These are phyloP conservation scores for Holothuria glaberrima DNA, from an alignment of 35 echinoderm and acorn worm species.

Conservation along the genomic window DNA sequence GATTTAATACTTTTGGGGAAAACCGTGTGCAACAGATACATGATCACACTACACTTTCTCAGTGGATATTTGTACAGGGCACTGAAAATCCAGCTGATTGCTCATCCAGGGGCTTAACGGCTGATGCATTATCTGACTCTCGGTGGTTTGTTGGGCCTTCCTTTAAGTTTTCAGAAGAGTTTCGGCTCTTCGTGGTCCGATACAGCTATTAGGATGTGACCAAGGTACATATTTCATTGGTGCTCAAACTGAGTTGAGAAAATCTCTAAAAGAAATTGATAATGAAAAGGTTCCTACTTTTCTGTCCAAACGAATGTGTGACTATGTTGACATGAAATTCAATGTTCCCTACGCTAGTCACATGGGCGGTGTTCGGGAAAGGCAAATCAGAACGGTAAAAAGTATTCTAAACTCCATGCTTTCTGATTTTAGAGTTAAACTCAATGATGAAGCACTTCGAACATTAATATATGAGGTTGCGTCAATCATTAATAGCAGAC, in stretches of 20 bases:
- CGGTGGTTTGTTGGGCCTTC: conserved; percentile 34
- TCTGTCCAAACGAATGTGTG: not conserved
- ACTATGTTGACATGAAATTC: conserved; percentile 42
- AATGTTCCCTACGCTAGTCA: conserved; percentile 58
- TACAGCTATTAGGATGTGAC: conserved; percentile 3
- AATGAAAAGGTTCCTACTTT: not conserved
- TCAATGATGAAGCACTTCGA: not conserved
- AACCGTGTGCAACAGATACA: conserved; percentile 40
- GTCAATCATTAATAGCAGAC: not conserved
- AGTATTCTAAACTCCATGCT: too few species aligned
- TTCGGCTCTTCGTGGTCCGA: conserved; percentile 4
- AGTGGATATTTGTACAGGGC: conserved; percentile 63
- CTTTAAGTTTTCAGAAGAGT: conserved; percentile 14
- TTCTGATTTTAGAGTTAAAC: not conserved
- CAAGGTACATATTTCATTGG: conserved; percentile 40
- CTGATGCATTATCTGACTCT: conserved; percentile 7
- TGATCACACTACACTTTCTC: conserved; percentile 18
- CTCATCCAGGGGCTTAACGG: conserved; percentile 49
- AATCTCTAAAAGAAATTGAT: conserved; percentile 45
- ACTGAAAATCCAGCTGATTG: conserved; percentile 60
- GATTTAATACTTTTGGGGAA: conserved; percentile 66
- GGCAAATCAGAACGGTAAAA: too few species aligned
- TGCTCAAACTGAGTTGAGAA: conserved; percentile 40
- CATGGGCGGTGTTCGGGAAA: conserved; percentile 62
- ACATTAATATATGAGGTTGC: conserved; percentile 2